phyloP scores from a whole-genome alignment of 2,797 vertebrate genomes.

The Rhinella marina region DNA sequence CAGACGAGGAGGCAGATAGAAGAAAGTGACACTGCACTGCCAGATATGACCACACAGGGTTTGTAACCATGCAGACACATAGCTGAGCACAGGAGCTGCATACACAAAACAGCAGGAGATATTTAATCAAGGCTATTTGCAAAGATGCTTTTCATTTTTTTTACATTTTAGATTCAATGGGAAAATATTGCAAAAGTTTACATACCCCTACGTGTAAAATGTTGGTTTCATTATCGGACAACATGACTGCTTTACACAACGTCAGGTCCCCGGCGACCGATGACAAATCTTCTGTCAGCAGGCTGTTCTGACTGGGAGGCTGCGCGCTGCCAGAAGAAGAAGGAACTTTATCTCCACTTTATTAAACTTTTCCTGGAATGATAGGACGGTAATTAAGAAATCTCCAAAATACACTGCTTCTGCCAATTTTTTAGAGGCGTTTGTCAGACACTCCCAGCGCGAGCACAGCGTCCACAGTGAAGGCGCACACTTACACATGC shows the following conservation, averaged over 20 bases:
- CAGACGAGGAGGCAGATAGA: too few relatives aligned
- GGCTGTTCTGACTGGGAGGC: conserved; percentile 5
- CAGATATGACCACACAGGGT: neutral
- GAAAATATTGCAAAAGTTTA: neutral
- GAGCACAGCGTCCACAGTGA: neutral
- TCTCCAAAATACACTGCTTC: conserved; percentile 15
- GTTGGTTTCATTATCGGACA: neutral
- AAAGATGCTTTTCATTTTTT: neutral
- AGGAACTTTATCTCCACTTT: conserved; percentile 37
- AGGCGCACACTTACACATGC: neutral
- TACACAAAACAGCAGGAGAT: neutral
- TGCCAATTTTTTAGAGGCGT: conserved; percentile 35
- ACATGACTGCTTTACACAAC: neutral
- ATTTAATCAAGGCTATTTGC: neutral
- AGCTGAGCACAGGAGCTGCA: neutral
- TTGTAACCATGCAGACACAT: neutral
- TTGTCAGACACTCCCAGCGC: conserved; percentile 1
- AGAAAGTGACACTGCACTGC: too few relatives aligned
- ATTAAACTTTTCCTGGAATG: conserved; percentile 44
- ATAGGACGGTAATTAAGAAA: conserved; percentile 34
- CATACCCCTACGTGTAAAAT: neutral
- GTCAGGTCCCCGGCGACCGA: neutral
- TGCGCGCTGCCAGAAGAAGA: neutral
- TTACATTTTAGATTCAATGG: neutral
- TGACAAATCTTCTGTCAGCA: neutral